A percentile compares a stretch with the other conserved stretches of the same genome.
phyloP scores from a whole-genome alignment of 1,140 invertebrate species.

The Saccostrea echinata region DNA sequence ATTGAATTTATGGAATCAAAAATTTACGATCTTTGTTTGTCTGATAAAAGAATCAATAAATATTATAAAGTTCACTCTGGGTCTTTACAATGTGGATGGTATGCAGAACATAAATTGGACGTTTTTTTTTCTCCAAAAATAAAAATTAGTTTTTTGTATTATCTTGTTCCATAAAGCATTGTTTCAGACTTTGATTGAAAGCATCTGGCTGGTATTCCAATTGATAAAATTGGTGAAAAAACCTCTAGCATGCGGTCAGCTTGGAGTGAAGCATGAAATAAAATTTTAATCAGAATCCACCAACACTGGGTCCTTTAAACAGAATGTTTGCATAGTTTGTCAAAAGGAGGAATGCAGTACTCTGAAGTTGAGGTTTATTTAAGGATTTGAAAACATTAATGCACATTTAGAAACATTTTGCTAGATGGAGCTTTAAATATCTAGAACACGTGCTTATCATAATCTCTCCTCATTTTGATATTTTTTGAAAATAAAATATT shows the following conservation, averaged over 20 bases:
- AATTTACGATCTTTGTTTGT: constrained; percentile 39
- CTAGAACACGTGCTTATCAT: background rate
- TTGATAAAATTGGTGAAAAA: constrained; percentile 34
- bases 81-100: constrained; percentile 20
- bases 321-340: constrained; percentile 3
- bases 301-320: background rate
- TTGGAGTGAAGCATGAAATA: background rate
- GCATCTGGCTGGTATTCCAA: constrained; percentile 15
- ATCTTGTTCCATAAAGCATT: constrained; percentile 20
- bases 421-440: background rate
- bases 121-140: constrained; percentile 20
- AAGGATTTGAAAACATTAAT: background rate
- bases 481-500: background rate
- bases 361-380: background rate
- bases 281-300: constrained; percentile 17
- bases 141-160: constrained; percentile 17
- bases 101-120: constrained; percentile 22
- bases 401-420: background rate
- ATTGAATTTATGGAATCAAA: constrained; percentile 39
- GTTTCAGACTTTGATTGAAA: constrained; percentile 4
- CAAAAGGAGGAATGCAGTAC: background rate
- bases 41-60: constrained; percentile 36
- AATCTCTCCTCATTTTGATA: background rate
- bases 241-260: background rate
- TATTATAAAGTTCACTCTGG: constrained; percentile 34